These are phyloP conservation scores for Crocallis elinguaria DNA, from an alignment of 2,888 invertebrate genomes.

Conservation along the genomic window DNA sequence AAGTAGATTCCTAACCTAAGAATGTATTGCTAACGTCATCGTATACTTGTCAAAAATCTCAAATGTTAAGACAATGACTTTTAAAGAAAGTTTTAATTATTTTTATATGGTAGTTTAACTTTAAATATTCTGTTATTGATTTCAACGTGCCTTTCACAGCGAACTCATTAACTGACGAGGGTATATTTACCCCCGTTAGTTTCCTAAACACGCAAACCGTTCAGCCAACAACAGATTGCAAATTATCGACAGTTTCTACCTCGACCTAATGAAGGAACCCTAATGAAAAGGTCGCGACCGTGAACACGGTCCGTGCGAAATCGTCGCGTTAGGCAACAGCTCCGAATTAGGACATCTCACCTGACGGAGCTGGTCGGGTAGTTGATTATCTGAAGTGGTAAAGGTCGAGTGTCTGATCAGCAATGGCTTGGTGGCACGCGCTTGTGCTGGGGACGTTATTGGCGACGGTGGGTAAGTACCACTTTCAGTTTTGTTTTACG, in stretches of 20 bases:
- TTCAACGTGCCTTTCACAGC: no score
- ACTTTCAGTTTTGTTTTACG: neutral
- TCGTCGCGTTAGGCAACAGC: slow-evolving; percentile 62
- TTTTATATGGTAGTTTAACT: no score
- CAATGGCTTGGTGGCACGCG: slow-evolving; percentile 29
- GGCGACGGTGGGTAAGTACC: slow-evolving; percentile 35
- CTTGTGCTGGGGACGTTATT: slow-evolving; percentile 28
- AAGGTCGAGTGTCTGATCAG: slow-evolving; percentile 27
- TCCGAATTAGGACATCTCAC: slow-evolving; percentile 48
- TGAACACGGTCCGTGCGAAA: slow-evolving; percentile 67
- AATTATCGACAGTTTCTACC: neutral
- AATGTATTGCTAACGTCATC: no score
- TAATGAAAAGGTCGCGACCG: slow-evolving; percentile 66
- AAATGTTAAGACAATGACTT: no score
- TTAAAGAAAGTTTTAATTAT: no score
- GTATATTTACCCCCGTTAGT: no score
- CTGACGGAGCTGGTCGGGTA: slow-evolving; percentile 40
- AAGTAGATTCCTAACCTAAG: no score
- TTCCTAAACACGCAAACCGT: no score
- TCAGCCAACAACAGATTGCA: neutral
- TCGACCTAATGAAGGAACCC: slow-evolving; percentile 23
- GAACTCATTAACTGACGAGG: no score
- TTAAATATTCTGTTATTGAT: no score
- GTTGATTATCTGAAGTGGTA: slow-evolving; percentile 39
- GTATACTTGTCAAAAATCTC: no score